Base-by-base conservation (phyloP, 2,797 vertebrate genomes). In the Syndactyla subalaris region DNA sequence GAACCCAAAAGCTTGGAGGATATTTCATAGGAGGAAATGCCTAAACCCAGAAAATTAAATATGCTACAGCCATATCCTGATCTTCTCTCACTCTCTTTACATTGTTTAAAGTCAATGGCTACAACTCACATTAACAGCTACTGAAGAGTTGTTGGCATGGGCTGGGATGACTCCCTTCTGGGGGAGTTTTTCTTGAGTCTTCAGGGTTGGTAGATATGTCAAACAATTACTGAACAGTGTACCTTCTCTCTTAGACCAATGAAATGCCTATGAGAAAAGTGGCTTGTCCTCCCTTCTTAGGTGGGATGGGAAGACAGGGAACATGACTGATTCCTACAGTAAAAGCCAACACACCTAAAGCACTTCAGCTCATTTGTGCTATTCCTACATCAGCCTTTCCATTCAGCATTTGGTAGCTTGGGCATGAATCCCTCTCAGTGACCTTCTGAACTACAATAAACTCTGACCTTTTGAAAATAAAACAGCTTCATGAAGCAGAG, bases 351-450 rank as follows among this genome's bases (percentile, higher is more conserved):
- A 29, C 29, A 70, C 9, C 30, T 26, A 23, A 66, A 62, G 32
- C 14, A 45, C 30, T 68, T 72, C 49, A 88, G 49, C n/a, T 86
- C 45, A 45, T 36, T 41, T 23, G 4, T 55, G 57, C 4, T 54
- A 8, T 11, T 41, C 30, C 72, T 66, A 9, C 20, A 15, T 20
- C 29, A 34, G 43, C 7, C 58, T 83, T 82, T 55, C 22, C 15
- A 17, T 57, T 76, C 23, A 51, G 22, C 14, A 32, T 61, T 72
- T 76, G 29, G 12, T 59, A 16, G 48, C 13, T 38, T 0, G 0
- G n/a, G 8, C 20, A 62, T 0, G 0, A 51, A 55, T 24, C 9
- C 10, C 3, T 41, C 27, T 57, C 36, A 13, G 48, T 51, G 41
- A 38, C 30, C 19, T 63, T 32, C 19, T 46, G 45, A 85, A 78